phyloP scores from a whole-genome alignment of 2,113 vertebrate species.

The Passer domesticus region DNA sequence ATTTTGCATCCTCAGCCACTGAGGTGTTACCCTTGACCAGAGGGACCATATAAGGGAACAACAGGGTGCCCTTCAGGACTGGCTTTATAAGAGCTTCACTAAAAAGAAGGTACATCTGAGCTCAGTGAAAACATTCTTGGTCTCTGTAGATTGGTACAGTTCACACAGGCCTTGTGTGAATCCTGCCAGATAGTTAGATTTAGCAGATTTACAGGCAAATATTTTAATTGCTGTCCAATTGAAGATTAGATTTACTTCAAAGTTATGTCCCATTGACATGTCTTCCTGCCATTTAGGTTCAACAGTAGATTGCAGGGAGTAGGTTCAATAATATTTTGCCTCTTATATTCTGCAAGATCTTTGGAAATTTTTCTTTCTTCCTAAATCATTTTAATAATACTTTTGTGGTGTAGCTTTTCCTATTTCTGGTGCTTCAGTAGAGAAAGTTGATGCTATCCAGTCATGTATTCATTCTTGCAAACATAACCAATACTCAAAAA shows the following conservation, averaged over 20 bases:
- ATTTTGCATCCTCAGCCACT: neutral
- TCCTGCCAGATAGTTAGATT: neutral
- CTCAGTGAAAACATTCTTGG: neutral
- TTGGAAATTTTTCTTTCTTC: neutral
- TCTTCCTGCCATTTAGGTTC: neutral
- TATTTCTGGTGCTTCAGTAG: constrained; percentile 54
- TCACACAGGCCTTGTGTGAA: neutral
- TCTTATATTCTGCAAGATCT: neutral
- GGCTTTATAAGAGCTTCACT: neutral
- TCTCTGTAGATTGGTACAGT: neutral
- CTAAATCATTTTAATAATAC: neutral
- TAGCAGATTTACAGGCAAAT: neutral
- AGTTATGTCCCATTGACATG: neutral
- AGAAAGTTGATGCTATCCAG: constrained; percentile 70
- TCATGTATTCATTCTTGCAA: constrained; percentile 42
- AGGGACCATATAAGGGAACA: neutral
- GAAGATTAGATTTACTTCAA: neutral
- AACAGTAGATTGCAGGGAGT: neutral
- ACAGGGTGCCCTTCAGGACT: neutral
- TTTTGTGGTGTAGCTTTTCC: neutral
- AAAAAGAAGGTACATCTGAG: neutral
- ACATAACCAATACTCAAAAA: constrained; percentile 56
- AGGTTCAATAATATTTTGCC: neutral
- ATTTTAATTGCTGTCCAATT: neutral
- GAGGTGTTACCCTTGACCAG: neutral